Evolutionary conservation across 2,888 invertebrate genomes (phyloP).

Genomic region (Frankliniella fusca): DNA sequence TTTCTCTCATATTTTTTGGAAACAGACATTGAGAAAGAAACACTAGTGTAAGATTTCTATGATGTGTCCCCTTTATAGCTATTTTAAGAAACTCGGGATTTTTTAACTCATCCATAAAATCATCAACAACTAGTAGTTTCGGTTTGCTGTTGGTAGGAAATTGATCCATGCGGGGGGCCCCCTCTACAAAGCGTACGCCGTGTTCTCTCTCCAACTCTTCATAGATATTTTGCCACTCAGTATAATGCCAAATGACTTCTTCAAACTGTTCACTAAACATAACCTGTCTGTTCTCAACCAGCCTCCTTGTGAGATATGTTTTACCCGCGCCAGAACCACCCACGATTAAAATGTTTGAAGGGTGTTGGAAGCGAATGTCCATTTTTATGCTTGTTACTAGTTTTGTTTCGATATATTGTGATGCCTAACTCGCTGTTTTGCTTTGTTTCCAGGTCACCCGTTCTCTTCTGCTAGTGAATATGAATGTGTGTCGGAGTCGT

Average conservation of each 20-base stretch:
- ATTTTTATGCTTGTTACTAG: not conserved
- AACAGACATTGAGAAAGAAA: not conserved
- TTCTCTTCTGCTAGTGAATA: too few species aligned
- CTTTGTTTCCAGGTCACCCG: too few species aligned
- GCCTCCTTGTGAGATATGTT: not conserved
- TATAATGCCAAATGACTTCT: not conserved
- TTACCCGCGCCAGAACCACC: not conserved
- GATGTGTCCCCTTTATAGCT: not conserved
- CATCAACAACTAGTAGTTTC: not conserved
- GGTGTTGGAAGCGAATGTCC: not conserved
- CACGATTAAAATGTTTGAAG: not conserved
- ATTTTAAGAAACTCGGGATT: not conserved
- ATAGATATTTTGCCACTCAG: not conserved
- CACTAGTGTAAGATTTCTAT: not conserved
- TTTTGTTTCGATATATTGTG: not conserved
- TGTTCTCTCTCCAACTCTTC: not conserved
- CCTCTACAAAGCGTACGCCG: not conserved
- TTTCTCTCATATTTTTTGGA: conserved; percentile 11
- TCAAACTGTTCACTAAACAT: not conserved
- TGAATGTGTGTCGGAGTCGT: too few species aligned
- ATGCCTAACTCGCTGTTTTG: too few species aligned
- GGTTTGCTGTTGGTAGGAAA: not conserved
- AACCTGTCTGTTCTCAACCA: not conserved
- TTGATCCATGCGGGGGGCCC: not conserved
- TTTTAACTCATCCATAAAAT: not conserved